Evolutionary conservation across 2,888 invertebrate species (phyloP), one percentile per base, ranked within the genome.

Genomic region (Zhuqinia jingwanae): DNA sequence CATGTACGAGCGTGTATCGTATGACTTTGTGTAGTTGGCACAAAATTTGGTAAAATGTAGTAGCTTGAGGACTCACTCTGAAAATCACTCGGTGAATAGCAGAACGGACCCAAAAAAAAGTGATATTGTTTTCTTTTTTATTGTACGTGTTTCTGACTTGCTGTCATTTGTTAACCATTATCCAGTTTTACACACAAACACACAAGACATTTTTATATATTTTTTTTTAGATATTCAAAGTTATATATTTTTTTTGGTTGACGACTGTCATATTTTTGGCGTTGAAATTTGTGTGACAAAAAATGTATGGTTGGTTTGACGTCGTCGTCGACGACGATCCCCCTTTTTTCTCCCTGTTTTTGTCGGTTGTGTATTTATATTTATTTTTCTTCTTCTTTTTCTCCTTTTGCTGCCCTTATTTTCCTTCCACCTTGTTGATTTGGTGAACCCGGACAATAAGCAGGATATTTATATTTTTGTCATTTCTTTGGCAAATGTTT

Each of bases 231-330:
- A n/a, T n/a, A 36, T 36, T 36, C 36, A 36, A 17, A 3, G 68
- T 36, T n/a, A n/a, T n/a, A n/a, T n/a, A n/a, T n/a, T n/a, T n/a
- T n/a, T n/a, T n/a, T 68, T 68, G 36, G 30, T 25, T 53, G 42
- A 42, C 17, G 22, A n/a, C 17, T 50, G 75, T 36, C 82, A 75
- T 63, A 65, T 76, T 75, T 50, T 82, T 82, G 82, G 82, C 75
- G 11, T 75, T 75, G 50, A 20, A 25, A n/a, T 15, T 70, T 22
- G 45, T 47, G 27, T 65, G 75, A 75, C 82, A 73, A 75, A 36
- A 47, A 22, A n/a, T 68, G n/a, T 47, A 70, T 47, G 70, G 45
- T 70, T 47, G 47, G 47, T 50, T n/a, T 22, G 70, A 36, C 36
- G 8, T n/a, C n/a, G 36, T 6, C 36, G 36, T 6, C 36, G 36